A percentile compares a stretch with the other conserved stretches of the same genome.
phyloP scores from a whole-genome alignment of 2,888 invertebrate genomes.

The Acanthosepion esculentum region DNA sequence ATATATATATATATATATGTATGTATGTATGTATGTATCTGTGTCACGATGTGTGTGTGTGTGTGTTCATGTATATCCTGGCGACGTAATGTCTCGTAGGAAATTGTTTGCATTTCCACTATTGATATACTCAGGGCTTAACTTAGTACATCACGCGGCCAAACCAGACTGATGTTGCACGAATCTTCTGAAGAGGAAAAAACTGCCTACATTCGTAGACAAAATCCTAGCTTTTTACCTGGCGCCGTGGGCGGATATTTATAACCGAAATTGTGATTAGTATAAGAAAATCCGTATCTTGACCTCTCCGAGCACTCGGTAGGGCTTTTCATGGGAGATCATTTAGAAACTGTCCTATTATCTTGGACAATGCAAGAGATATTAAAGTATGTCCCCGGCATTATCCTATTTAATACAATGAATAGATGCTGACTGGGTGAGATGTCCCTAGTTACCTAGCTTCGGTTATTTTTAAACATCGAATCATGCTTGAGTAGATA shows the following conservation, averaged over 20 bases:
- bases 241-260: neutral
- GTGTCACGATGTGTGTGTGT: neutral
- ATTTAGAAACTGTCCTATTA: neutral
- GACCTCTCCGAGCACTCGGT: neutral
- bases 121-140: neutral
- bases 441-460: no score
- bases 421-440: no score
- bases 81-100: neutral
- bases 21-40: neutral
- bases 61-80: neutral
- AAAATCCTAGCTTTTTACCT: neutral
- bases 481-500: no score
- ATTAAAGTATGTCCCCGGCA: no score
- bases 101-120: neutral
- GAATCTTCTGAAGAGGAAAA: no score
- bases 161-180: neutral
- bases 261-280: neutral
- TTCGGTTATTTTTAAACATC: no score
- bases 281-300: no score
- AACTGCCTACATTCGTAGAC: neutral
- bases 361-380: no score
- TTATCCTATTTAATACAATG: no score
- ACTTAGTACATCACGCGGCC: neutral
- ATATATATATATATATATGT: neutral
- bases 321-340: neutral